Conservation (phyloP, 2,797 vertebrate species). For the Amblyraja radiata region DNA sequence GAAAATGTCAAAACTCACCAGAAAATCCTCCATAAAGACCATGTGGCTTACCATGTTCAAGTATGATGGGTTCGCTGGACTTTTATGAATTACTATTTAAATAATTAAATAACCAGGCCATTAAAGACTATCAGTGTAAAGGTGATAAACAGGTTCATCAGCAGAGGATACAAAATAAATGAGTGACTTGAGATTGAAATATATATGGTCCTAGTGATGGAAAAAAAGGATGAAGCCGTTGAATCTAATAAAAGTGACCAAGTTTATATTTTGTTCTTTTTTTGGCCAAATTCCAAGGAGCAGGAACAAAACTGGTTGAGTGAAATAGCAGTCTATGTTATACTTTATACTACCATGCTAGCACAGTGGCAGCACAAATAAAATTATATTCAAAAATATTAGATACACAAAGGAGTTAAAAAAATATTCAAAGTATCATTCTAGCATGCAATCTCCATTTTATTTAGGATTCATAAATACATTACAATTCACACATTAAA, state of each 20-base stretch:
- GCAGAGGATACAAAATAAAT: background rate
- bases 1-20: background rate
- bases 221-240: background rate
- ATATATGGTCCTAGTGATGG: background rate
- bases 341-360: background rate
- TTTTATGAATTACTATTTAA: background rate
- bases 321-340: background rate
- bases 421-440: slow-evolving; percentile 6
- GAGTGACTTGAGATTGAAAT: background rate
- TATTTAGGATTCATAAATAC: background rate
- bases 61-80: background rate
- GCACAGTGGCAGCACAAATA: background rate
- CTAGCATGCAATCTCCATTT: background rate
- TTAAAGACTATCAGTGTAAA: background rate
- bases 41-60: background rate
- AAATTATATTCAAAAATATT: slow-evolving; percentile 6
- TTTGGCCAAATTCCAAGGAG: background rate
- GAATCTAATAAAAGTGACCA: background rate
- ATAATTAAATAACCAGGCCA: background rate
- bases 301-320: background rate
- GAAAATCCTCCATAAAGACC: background rate
- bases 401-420: background rate
- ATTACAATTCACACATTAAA: slow-evolving; percentile 16
- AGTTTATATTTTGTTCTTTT: background rate
- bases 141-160: background rate